phyloP scores from a whole-genome alignment of 2,888 invertebrate species.

The Abscondita cerata region DNA sequence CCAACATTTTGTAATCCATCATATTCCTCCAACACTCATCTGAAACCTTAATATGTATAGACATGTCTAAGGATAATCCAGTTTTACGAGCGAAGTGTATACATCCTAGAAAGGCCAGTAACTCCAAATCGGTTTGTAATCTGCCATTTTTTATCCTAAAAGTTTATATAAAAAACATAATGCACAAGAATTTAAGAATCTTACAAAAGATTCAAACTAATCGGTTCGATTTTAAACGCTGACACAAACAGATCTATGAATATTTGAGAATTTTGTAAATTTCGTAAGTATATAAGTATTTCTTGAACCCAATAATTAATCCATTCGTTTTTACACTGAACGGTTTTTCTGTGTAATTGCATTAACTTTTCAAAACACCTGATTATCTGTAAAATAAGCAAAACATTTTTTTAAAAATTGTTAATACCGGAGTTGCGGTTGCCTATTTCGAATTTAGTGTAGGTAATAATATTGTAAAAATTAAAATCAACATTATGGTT shows the following conservation, averaged over 20 bases:
- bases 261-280: conserved; percentile 46
- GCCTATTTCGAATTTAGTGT: too few species aligned
- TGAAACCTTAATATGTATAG: conserved; percentile 37
- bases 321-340: conserved; percentile 56
- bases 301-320: conserved; percentile 58
- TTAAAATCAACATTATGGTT: too few species aligned
- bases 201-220: conserved; percentile 50
- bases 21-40: conserved; percentile 63
- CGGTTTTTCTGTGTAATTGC: neutral
- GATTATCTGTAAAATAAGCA: conserved; percentile 59
- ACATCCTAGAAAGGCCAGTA: conserved; percentile 61
- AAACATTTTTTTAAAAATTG: too few species aligned
- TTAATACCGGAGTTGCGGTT: too few species aligned
- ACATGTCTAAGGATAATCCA: conserved; percentile 50
- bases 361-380: conserved; percentile 65
- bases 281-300: conserved; percentile 41
- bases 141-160: conserved; percentile 33
- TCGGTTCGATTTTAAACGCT: conserved; percentile 53
- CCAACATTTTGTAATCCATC: conserved; percentile 62
- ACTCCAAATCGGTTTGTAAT: conserved; percentile 45
- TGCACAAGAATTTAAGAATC: conserved; percentile 19
- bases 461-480: too few species aligned
- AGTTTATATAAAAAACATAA: conserved; percentile 2
- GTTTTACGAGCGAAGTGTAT: conserved; percentile 58
- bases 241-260: conserved; percentile 53